Conservation (phyloP, 2,888 invertebrate genomes). For the Galeruca laticollis region DNA sequence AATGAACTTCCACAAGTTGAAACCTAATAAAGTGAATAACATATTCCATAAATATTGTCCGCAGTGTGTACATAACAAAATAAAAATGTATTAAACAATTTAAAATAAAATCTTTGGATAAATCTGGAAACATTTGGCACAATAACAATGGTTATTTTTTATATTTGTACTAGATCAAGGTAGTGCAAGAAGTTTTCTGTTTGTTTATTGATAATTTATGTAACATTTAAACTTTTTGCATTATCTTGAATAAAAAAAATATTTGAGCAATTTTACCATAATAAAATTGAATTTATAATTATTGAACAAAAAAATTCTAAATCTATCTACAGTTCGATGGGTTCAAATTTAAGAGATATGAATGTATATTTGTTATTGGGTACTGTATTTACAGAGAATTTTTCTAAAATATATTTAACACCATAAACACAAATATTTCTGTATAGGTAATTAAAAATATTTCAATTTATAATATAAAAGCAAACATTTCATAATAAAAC, state of each 20-base stretch:
- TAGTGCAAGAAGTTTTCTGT: conserved; percentile 40
- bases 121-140: conserved; percentile 53
- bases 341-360: too few relatives aligned
- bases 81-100: conserved; percentile 29
- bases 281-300: conserved; percentile 11
- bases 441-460: too few relatives aligned
- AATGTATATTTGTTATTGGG: too few relatives aligned
- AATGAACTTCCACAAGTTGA: too few relatives aligned
- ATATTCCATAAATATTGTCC: too few relatives aligned
- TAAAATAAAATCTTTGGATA: conserved; percentile 56
- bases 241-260: conserved; percentile 45
- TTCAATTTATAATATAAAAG: too few relatives aligned
- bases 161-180: conserved; percentile 49
- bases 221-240: conserved; percentile 42
- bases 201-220: conserved; percentile 25
- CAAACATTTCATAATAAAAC: too few relatives aligned
- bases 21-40: too few relatives aligned
- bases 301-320: conserved; percentile 5
- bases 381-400: too few relatives aligned
- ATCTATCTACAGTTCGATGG: too few relatives aligned
- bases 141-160: conserved; percentile 42
- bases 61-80: conserved; percentile 8
- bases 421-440: too few relatives aligned
- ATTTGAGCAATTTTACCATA: conserved; percentile 45
- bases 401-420: too few relatives aligned